A percentile compares a stretch with the other conserved stretches of the same genome.
These are phyloP conservation scores for Anniella stebbinsi DNA, from an alignment of 2,797 vertebrate genomes.

Conservation along the genomic window DNA sequence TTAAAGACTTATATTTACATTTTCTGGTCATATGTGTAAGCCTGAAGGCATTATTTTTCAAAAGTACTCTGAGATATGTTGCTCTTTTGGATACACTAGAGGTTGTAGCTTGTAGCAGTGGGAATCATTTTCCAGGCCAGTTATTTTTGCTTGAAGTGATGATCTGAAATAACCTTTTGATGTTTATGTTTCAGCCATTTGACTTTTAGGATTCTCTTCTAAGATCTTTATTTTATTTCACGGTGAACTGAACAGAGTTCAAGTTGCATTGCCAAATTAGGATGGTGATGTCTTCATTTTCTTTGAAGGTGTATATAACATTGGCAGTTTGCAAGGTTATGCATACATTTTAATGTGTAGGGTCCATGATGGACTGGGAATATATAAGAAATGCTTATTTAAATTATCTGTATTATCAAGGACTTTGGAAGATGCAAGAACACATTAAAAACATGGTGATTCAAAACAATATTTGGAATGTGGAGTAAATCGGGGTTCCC, in stretches of 20 bases:
- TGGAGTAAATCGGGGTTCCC: background rate
- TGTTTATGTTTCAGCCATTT: background rate
- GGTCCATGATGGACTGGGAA: background rate
- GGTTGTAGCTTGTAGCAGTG: background rate
- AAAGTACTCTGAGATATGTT: background rate
- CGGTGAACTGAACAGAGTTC: background rate
- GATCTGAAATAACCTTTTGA: constrained; percentile 3
- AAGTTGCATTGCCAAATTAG: background rate
- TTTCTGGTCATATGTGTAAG: background rate
- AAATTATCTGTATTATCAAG: background rate
- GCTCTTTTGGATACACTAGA: background rate
- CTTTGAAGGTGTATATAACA: background rate
- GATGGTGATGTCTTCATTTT: background rate
- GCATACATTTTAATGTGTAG: background rate
- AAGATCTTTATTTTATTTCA: background rate
- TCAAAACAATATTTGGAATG: background rate
- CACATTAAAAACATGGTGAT: background rate
- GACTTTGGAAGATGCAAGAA: background rate
- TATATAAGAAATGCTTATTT: no score
- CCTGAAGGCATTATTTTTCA: background rate
- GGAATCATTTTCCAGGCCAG: background rate
- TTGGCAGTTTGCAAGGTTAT: background rate
- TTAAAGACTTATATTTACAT: background rate
- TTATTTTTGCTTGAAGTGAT: constrained; percentile 1
- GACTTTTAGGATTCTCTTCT: constrained; percentile 9